Conservation (phyloP, 1,140 invertebrate genomes). For the Diabrotica virgifera region DNA sequence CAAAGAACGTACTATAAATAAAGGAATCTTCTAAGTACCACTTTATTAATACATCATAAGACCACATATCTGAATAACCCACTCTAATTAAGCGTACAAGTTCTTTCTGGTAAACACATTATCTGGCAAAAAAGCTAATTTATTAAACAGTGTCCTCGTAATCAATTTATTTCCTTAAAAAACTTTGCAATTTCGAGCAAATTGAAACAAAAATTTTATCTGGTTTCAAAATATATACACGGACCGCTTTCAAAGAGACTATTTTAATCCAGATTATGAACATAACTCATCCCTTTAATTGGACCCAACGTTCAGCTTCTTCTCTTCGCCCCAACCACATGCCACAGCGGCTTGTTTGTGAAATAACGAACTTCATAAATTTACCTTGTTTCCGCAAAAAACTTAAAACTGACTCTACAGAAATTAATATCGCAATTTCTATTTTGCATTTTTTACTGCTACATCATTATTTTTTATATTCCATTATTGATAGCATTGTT, state of each 20-base stretch:
- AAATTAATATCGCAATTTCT: not conserved
- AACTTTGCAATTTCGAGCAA: constrained; percentile 10
- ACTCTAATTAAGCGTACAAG: no score
- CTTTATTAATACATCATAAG: no score
- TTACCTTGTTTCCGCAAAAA: constrained; percentile 26
- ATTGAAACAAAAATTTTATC: constrained; percentile 30
- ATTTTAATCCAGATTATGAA: constrained; percentile 34
- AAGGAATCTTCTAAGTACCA: no score
- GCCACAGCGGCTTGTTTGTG: constrained; percentile 28
- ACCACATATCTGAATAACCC: no score
- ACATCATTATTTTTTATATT: not conserved
- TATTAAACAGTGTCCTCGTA: no score
- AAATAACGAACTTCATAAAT: constrained; percentile 38
- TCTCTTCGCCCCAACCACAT: constrained; percentile 20
- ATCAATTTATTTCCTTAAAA: not conserved
- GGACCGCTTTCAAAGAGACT: constrained; percentile 13
- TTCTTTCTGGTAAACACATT: no score
- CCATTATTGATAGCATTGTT: no score
- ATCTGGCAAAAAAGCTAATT: no score
- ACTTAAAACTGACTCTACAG: not conserved
- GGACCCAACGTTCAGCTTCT: constrained; percentile 22
- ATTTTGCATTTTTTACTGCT: not conserved
- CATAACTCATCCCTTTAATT: constrained; percentile 36
- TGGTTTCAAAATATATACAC: constrained; percentile 11
- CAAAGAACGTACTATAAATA: no score